These are phyloP conservation scores for Lacanobia oleracea DNA, from an alignment of 2,888 invertebrate species.

Conservation along the genomic window DNA sequence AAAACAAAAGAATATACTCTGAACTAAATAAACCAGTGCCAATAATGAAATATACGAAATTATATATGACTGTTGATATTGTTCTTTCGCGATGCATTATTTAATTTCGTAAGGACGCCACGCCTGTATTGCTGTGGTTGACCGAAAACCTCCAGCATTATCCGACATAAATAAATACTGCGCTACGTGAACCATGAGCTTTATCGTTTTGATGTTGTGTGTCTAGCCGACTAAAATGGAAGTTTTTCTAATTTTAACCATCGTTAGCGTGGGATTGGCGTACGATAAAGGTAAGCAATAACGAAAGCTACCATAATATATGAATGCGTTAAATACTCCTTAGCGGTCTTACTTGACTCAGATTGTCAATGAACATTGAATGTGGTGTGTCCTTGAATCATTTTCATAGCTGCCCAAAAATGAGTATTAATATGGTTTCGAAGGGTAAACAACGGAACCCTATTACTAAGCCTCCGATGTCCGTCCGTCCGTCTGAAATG, in stretches of 20 bases:
- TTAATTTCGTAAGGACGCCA: conserved; percentile 60
- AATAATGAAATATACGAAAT: conserved; percentile 12
- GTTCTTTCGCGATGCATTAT: conserved; percentile 30
- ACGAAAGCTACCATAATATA: conserved; percentile 7
- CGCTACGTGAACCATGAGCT: conserved; percentile 12
- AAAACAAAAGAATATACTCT: conserved; percentile 32
- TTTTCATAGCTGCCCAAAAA: too few species aligned
- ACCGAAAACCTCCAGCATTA: conserved; percentile 15
- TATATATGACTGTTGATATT: conserved; percentile 17
- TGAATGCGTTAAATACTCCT: not conserved
- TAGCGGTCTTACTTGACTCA: not conserved
- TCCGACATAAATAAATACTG: conserved; percentile 28
- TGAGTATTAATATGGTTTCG: too few species aligned
- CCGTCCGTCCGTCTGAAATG: too few species aligned
- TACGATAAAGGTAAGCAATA: conserved; percentile 81
- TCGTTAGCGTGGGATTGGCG: conserved; percentile 74
- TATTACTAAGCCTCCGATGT: too few species aligned
- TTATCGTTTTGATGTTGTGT: conserved; percentile 46
- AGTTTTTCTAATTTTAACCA: conserved; percentile 78
- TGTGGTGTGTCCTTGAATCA: not conserved
- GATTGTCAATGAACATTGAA: conserved; percentile 2
- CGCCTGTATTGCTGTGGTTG: conserved; percentile 63
- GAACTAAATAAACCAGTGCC: conserved; percentile 19
- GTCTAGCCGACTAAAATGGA: conserved; percentile 71
- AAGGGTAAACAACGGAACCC: too few species aligned